These are phyloP conservation scores for Nasonia vitripennis DNA, from an alignment of 1,140 invertebrate species.

Conservation along the genomic window DNA sequence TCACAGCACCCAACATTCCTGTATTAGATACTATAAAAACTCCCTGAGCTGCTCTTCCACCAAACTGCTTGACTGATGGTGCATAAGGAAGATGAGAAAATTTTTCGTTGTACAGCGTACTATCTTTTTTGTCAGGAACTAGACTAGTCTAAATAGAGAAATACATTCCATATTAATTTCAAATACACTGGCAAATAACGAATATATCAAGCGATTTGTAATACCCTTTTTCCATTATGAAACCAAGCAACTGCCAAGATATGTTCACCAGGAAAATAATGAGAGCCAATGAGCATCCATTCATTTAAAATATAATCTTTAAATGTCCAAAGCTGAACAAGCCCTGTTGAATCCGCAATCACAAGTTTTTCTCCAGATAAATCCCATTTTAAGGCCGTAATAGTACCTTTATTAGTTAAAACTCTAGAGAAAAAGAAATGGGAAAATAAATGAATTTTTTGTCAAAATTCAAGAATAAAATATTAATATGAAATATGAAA, in stretches of 20 bases:
- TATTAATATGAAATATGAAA: constrained; percentile 20
- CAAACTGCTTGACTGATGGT: constrained; percentile 90
- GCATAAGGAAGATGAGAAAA: constrained; percentile 85
- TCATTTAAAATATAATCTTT: constrained; percentile 88
- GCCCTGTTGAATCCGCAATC: constrained; percentile 84
- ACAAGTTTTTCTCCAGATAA: constrained; percentile 85
- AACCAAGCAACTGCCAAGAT: constrained; percentile 89
- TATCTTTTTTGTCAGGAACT: constrained; percentile 88
- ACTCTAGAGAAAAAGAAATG: constrained; percentile 70
- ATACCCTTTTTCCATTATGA: constrained; percentile 87
- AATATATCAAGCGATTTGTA: constrained; percentile 22
- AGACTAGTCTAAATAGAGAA: constrained; percentile 64
- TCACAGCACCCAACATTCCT: constrained; percentile 86
- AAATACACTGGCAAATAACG: not conserved
- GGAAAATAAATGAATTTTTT: constrained; percentile 30
- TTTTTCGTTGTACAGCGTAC: constrained; percentile 87
- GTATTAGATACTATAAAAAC: constrained; percentile 88
- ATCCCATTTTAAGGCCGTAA: constrained; percentile 91
- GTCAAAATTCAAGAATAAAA: not conserved
- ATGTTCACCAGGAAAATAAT: constrained; percentile 82
- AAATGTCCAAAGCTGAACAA: constrained; percentile 85
- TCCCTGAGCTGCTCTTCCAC: constrained; percentile 87
- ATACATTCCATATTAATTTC: constrained; percentile 41
- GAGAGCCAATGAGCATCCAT: constrained; percentile 79
- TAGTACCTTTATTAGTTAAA: constrained; percentile 76